Base-by-base conservation (phyloP, 2,113 vertebrate species). In the Ahaetulla prasina region DNA sequence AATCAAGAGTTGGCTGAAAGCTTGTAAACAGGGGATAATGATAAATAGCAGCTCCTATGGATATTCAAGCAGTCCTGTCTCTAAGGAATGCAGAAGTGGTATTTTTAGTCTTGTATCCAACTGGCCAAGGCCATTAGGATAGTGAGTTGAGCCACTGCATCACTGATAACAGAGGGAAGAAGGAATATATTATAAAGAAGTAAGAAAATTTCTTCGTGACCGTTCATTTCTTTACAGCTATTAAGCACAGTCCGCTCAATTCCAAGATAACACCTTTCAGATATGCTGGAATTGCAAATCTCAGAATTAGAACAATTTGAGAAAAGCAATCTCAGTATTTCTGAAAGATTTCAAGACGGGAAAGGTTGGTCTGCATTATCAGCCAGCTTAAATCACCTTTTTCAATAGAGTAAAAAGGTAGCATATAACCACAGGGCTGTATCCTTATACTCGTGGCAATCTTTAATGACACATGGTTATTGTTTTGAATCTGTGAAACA, bases 11-110 rank as follows among this genome's bases (percentile, higher is more conserved):
- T 68, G 63, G 87, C 47, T 94, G 88, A 91, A 89, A 90, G 53
- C 94, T 94, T 94, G 90, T 93, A 96, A 95, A 96, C 85, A 85
- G 50, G 85, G 54, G 80, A 35, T 92, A 92, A 92, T 90, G 92
- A 92, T 85, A 92, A 92, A 92, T 92, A 88, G 54, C 92, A 89
- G 74, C 53, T 89, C 52, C 85, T 92, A 89, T 89, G 23, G 88
- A 50, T 89, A 92, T 86, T 86, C 53, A 86, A 60, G 27, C 45
- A 89, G 54, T 47, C 12, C 45, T 92, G 88, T 84, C 74, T 89
- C 50, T 50, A 84, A 85, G 49, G 50, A 54, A 20, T 55, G 16
- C 22, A 39, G 23, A 55, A 89, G 39, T 35, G 88, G 50, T 23
- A 55, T 43, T 43, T 88, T 89, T 54, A 85, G 74, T 20, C 87